phyloP scores from a whole-genome alignment of 2,797 vertebrate species.

The Typhlichthys eigenmanni region DNA sequence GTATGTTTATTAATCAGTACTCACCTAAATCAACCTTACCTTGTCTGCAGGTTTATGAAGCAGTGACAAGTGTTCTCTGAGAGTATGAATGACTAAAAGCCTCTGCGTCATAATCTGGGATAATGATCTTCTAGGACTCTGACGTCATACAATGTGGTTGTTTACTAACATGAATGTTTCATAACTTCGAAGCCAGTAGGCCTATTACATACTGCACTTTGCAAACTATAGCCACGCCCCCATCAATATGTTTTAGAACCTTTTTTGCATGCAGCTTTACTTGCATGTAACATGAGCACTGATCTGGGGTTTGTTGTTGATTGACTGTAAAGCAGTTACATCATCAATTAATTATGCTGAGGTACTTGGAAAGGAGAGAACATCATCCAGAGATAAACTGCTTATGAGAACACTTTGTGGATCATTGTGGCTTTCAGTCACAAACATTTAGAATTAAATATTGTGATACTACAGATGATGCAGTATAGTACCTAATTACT shows the following conservation, averaged over 20 bases:
- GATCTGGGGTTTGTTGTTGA: background rate
- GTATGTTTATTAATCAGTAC: background rate
- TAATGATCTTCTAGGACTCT: conserved; percentile 72
- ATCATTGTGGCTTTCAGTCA: background rate
- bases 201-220: background rate
- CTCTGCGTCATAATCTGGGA: conserved; percentile 15
- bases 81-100: conserved; percentile 34
- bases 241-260: no score
- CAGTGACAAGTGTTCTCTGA: conserved; percentile 5
- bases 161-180: conserved; percentile 43
- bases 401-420: conserved; percentile 29
- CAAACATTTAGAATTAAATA: background rate
- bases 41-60: conserved; percentile 11
- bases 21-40: conserved; percentile 31
- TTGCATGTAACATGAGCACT: background rate
- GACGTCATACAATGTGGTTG: conserved; percentile 54
- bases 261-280: background rate
- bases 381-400: conserved; percentile 60
- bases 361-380: conserved; percentile 42
- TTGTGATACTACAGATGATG: background rate
- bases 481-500: background rate
- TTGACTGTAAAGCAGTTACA: background rate
- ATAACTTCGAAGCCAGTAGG: background rate
- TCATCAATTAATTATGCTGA: conserved; percentile 61
- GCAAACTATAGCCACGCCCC: no score